A percentile compares a stretch with the other conserved stretches of the same genome.
phyloP scores from a whole-genome alignment of 2,113 vertebrate species.

The Sprattus sprattus region DNA sequence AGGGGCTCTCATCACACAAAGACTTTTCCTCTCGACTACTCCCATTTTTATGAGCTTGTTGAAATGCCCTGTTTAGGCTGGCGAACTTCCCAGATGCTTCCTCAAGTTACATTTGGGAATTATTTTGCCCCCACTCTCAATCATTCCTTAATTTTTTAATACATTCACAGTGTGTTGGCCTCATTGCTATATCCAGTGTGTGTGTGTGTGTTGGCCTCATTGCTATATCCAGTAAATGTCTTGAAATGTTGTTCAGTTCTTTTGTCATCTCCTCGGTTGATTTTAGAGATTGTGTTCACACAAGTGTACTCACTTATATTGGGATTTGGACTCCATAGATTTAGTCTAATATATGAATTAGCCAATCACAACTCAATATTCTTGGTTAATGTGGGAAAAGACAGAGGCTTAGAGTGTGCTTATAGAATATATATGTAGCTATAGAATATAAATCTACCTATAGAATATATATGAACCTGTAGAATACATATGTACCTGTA shows the following conservation, averaged over 20 bases:
- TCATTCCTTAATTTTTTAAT: slow-evolving; percentile 1
- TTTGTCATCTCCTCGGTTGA: not conserved
- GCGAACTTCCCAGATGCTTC: not conserved
- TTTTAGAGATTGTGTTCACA: not conserved
- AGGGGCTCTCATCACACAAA: slow-evolving; percentile 27
- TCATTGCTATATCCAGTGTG: not conserved
- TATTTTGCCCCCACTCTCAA: not conserved
- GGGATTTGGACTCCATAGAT: not conserved
- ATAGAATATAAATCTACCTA: too few species aligned
- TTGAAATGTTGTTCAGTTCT: not conserved
- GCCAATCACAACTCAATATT: too few species aligned
- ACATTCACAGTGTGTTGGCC: slow-evolving; percentile 17
- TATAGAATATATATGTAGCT: too few species aligned
- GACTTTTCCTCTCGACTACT: not conserved
- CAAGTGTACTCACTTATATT: not conserved
- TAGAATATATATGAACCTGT: too few species aligned
- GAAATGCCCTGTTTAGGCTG: not conserved
- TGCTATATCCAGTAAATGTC: too few species aligned
- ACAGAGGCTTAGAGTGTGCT: too few species aligned
- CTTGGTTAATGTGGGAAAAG: too few species aligned
- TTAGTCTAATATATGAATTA: not conserved
- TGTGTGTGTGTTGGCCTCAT: too few species aligned
- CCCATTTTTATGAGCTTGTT: not conserved
- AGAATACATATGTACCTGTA: too few species aligned
- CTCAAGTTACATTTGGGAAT: not conserved